These are phyloP conservation scores for Paralichthys olivaceus DNA, from an alignment of 2,113 vertebrate genomes.

Conservation along the genomic window DNA sequence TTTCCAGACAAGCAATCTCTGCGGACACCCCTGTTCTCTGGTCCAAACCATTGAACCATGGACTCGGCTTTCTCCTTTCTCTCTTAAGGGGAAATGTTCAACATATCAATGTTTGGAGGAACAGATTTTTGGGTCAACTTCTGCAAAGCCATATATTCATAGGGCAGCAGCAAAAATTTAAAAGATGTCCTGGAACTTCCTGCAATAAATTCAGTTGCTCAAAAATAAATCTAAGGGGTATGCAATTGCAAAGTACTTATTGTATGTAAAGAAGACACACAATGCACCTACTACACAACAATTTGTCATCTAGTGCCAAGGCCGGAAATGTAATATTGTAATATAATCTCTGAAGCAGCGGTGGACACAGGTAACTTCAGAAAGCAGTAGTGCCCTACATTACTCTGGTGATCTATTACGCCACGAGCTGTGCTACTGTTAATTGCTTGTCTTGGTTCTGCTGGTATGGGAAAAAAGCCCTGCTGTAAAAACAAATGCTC, in stretches of 20 bases:
- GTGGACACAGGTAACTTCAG: conserved; percentile 54
- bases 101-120: conserved; percentile 49
- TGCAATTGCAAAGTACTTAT: conserved; percentile 7
- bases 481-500: conserved; percentile 52
- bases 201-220: conserved; percentile 10
- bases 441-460: conserved; percentile 54
- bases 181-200: conserved; percentile 28
- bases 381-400: conserved; percentile 56
- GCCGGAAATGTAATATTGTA: conserved; percentile 42
- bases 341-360: conserved; percentile 40
- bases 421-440: conserved; percentile 52
- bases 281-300: conserved; percentile 17
- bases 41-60: conserved; percentile 66
- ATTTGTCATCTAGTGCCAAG: conserved; percentile 42
- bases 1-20: conserved; percentile 73
- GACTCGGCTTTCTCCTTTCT: conserved; percentile 47
- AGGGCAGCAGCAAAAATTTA: conserved; percentile 19
- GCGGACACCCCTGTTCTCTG: conserved; percentile 57
- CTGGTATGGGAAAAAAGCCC: conserved; percentile 33
- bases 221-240: conserved; percentile 16
- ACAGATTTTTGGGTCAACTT: conserved; percentile 34
- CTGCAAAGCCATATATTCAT: conserved; percentile 27
- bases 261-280: conserved; percentile 15
- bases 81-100: conserved; percentile 53
- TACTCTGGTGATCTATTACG: conserved; percentile 73